Percentiles rank a stretch among this genome's conserved stretches.
Evolutionary conservation across 2,797 vertebrate genomes (phyloP).

Genomic region (Bradypodion ventrale): DNA sequence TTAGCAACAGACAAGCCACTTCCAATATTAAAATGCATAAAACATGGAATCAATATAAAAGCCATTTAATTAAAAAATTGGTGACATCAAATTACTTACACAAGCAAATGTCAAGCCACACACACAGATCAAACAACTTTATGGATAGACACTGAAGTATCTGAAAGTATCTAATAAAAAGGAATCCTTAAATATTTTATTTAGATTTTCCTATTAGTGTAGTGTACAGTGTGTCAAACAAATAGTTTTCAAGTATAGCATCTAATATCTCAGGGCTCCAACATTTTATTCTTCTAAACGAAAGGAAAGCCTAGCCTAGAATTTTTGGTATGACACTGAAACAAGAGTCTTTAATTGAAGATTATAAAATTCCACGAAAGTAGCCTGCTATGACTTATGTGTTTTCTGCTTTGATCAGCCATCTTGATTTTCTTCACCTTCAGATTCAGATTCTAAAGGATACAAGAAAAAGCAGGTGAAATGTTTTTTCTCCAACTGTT

Average conservation of each 20-base stretch:
- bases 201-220: slow-evolving; percentile 65
- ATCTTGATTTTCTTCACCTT: slow-evolving; percentile 84
- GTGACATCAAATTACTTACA: slow-evolving; percentile 82
- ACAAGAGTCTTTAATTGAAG: slow-evolving; percentile 69
- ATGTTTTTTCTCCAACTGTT: slow-evolving; percentile 22
- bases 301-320: slow-evolving; percentile 75
- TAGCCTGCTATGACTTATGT: slow-evolving; percentile 59
- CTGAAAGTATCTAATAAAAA: slow-evolving; percentile 82
- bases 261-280: slow-evolving; percentile 78
- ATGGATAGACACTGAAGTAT: slow-evolving; percentile 77
- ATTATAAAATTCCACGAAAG: slow-evolving; percentile 66
- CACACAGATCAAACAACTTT: slow-evolving; percentile 72
- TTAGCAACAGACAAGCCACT: neutral
- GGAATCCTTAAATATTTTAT: slow-evolving; percentile 72
- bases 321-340: slow-evolving; percentile 75
- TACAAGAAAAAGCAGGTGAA: slow-evolving; percentile 22
- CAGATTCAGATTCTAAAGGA: slow-evolving; percentile 86
- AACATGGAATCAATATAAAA: slow-evolving; percentile 77
- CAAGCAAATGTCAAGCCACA: slow-evolving; percentile 77
- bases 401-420: slow-evolving; percentile 57
- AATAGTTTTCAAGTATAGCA: slow-evolving; percentile 76
- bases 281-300: slow-evolving; percentile 73
- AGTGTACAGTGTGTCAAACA: slow-evolving; percentile 73
- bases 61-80: slow-evolving; percentile 85
- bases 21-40: slow-evolving; percentile 21